Base-by-base conservation (phyloP, 2,797 vertebrate genomes). In the Emydoidea blandingii region DNA sequence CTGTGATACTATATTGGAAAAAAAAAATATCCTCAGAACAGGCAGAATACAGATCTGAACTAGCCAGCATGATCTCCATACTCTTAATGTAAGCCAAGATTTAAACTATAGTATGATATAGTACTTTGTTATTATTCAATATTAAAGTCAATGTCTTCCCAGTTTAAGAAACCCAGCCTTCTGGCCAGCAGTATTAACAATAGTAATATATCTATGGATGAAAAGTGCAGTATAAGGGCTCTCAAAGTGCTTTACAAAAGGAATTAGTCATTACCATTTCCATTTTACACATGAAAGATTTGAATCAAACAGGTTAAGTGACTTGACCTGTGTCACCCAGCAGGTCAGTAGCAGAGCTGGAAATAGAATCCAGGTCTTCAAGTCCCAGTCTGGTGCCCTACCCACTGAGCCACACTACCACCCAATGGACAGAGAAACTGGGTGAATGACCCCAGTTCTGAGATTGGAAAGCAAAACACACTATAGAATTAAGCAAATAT, bases 401-500 rank as follows among this genome's bases (percentile, higher is more conserved):
- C 27, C 72, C 15, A 12, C 78, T 29, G 27, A 50, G 27, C 23
- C 47, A 49, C 29, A 18, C 29, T 19, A 50, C 16, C 8, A 59
- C 59, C 21, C 18, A 9, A 0, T 18, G 19, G 37, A 47, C 80
- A 12, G 31, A 2, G 19, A 11, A 62, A 85, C 76, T 34, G 79
- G 87, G 37, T 23, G 0, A 31, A 19, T 0, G 1, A 84, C 79
- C 10, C 0, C 47, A 5, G 83, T 5, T 34, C 72, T 0, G 3
- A 15, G 1, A 72, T 18, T 65, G 81, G 88, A 19, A 85, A 7
- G n/a, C 0, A 23, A 14, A 8, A 0, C 0, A 2, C 81, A 78
- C 87, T 2, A 1, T 89, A 62, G 0, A 59, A 21, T 82, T 34
- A 34, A 91, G 84, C 81, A 3, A 49, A 4, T 53, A 79, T 89